Percentiles rank a stretch among this genome's conserved stretches.
These are phyloP conservation scores for Chitala chitala DNA, from an alignment of 2,113 vertebrate species.

Conservation along the genomic window DNA sequence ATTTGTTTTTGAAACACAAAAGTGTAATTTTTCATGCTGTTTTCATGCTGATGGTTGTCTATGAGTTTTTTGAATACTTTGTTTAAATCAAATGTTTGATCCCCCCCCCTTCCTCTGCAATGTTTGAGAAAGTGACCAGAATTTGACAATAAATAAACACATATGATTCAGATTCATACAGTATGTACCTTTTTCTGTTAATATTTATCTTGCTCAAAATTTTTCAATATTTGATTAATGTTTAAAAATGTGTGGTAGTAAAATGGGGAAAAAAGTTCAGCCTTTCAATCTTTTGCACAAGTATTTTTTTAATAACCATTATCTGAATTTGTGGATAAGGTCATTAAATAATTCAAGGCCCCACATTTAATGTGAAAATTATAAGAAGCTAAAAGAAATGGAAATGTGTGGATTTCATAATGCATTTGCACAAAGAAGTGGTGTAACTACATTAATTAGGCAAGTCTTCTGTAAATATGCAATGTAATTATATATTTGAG, in stretches of 20 bases:
- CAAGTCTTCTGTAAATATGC: constrained; percentile 88
- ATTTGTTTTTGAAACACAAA: not conserved
- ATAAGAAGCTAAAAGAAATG: constrained; percentile 89
- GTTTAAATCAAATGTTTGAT: not conserved
- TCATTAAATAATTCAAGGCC: constrained; percentile 81
- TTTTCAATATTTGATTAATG: not conserved
- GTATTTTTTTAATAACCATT: constrained; percentile 61
- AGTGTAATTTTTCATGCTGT: not conserved
- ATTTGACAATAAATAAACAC: no score
- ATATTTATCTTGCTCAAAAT: not conserved
- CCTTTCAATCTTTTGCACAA: constrained; percentile 29
- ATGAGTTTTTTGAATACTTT: not conserved
- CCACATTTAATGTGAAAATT: constrained; percentile 86
- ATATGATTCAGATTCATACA: no score
- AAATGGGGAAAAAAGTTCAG: constrained; percentile 31
- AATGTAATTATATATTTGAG: constrained; percentile 87
- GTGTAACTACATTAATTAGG: constrained; percentile 91
- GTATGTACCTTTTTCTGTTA: no score
- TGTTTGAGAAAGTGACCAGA: not conserved
- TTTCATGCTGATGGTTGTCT: not conserved
- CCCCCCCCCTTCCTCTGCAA: no score
- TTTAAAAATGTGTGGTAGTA: constrained; percentile 30
- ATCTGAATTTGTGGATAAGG: constrained; percentile 67
- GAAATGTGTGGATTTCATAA: constrained; percentile 86
- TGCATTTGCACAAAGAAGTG: constrained; percentile 80